These are phyloP conservation scores for Polyommatus icarus DNA, from an alignment of 2,888 invertebrate species.

Conservation along the genomic window DNA sequence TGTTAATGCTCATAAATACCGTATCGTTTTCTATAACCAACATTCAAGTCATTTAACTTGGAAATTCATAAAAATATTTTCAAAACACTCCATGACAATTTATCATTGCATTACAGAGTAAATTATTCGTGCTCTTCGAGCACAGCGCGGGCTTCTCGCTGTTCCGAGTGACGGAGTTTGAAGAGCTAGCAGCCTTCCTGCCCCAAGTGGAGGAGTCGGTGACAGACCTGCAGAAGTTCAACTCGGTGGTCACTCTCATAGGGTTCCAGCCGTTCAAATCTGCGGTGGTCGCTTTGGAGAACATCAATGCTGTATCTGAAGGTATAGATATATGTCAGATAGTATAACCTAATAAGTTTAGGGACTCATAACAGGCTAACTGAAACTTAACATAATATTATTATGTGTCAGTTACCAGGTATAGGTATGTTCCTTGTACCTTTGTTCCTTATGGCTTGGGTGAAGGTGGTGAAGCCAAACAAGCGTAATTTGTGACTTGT, in stretches of 20 bases:
- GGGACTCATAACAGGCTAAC: no score
- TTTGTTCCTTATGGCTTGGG: no score
- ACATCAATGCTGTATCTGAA: slow-evolving; percentile 97
- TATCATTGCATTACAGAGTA: slow-evolving; percentile 80
- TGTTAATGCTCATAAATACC: no score
- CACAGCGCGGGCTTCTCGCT: slow-evolving; percentile 98
- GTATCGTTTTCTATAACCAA: no score
- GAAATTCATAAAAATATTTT: no score
- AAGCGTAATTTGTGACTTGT: no score
- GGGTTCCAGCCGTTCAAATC: slow-evolving; percentile 97
- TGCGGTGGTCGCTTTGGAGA: slow-evolving; percentile 95
- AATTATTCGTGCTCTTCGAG: slow-evolving; percentile 91
- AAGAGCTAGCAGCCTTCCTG: slow-evolving; percentile 94
- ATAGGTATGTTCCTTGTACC: no score
- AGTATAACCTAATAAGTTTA: no score
- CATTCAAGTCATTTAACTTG: no score
- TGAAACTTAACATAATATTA: no score
- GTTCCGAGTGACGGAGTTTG: slow-evolving; percentile 96
- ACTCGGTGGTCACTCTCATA: slow-evolving; percentile 92
- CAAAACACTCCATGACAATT: neutral
- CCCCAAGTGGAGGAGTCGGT: slow-evolving; percentile 95
- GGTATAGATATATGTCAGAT: slow-evolving; percentile 69
- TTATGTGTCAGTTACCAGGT: no score
- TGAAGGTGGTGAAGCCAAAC: no score
- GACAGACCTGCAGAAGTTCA: slow-evolving; percentile 92